phyloP scores from a whole-genome alignment of 1,140 invertebrate genomes.

The Formica exsecta region DNA sequence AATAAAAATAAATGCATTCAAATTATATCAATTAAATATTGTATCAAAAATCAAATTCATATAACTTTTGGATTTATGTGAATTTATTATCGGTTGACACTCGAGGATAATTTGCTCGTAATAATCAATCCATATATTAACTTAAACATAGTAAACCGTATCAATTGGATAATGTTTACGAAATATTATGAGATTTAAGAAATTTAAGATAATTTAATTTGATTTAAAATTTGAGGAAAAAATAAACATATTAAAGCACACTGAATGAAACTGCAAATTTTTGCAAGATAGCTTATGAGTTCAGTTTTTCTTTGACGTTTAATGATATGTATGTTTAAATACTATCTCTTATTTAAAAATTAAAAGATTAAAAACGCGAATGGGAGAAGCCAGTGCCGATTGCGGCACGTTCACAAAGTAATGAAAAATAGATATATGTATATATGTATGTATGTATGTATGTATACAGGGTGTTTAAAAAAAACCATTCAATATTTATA shows the following conservation, averaged over 20 bases:
- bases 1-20: background rate
- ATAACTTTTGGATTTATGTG: too few species aligned
- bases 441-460: too few species aligned
- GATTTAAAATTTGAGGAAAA: too few species aligned
- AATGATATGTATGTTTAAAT: background rate
- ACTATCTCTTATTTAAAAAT: background rate
- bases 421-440: conserved; percentile 27
- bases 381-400: conserved; percentile 61
- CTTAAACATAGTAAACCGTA: too few species aligned
- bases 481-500: too few species aligned
- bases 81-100: too few species aligned
- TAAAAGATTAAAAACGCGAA: background rate
- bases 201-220: too few species aligned
- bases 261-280: background rate
- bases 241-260: too few species aligned
- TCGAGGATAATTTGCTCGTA: too few species aligned
- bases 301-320: background rate
- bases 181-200: too few species aligned
- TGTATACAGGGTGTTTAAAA: background rate
- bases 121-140: too few species aligned
- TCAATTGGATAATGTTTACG: too few species aligned
- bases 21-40: background rate
- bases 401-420: conserved; percentile 45
- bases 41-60: background rate
- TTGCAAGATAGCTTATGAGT: background rate